Percentiles rank a stretch among this genome's conserved stretches.
Evolutionary conservation across 2,113 vertebrate species (phyloP).

Genomic region (Cheilinus undulatus): DNA sequence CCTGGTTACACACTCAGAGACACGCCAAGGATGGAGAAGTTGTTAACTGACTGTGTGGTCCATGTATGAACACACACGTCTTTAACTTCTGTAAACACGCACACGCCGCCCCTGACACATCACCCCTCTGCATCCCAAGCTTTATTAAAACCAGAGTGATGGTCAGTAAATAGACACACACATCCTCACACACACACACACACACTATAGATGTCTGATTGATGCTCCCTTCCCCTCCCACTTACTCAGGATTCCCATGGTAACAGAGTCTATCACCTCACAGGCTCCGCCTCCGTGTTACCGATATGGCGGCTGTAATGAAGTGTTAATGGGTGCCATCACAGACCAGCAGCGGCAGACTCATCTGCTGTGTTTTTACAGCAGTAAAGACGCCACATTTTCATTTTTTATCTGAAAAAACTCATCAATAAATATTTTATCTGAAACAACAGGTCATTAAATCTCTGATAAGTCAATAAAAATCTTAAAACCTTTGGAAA

Average conservation of each 20-base stretch:
- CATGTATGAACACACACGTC: slow-evolving; percentile 4
- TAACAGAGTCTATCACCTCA: slow-evolving; percentile 57
- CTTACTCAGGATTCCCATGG: slow-evolving; percentile 66
- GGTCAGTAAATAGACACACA: slow-evolving; percentile 48
- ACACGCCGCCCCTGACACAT: slow-evolving; percentile 55
- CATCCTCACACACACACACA: slow-evolving; percentile 8
- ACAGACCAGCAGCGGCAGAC: slow-evolving; percentile 13
- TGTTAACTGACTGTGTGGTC: slow-evolving; percentile 16
- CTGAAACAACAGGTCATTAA: too few species aligned
- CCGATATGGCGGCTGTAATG: slow-evolving; percentile 40
- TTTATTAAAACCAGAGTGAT: slow-evolving; percentile 79
- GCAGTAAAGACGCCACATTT: neutral
- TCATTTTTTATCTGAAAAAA: neutral
- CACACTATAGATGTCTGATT: slow-evolving; percentile 49
- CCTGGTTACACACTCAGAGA: slow-evolving; percentile 11
- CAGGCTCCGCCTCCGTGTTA: slow-evolving; percentile 17
- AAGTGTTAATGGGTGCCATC: slow-evolving; percentile 43
- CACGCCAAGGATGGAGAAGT: slow-evolving; percentile 8
- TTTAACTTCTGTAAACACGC: slow-evolving; percentile 13
- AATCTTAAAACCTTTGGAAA: too few species aligned
- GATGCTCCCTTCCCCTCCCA: slow-evolving; percentile 53
- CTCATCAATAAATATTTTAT: too few species aligned
- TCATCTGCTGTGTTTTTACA: slow-evolving; percentile 2
- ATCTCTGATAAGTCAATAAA: too few species aligned
- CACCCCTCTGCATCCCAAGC: slow-evolving; percentile 48